Conservation (phyloP, 2,888 invertebrate species). For the Cephonodes hylas region DNA sequence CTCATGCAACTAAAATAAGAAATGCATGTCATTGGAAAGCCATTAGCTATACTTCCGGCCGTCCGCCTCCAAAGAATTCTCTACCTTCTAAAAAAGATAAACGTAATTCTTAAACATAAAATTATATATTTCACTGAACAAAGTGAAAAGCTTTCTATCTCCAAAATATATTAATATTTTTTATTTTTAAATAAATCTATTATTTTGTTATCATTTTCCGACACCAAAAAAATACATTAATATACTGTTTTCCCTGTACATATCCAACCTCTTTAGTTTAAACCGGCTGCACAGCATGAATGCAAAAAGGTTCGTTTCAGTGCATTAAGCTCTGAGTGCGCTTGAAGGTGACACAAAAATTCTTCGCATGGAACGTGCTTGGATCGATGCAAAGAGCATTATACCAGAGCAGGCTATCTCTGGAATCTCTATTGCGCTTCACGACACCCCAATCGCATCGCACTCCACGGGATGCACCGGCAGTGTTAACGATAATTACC, state of each 20-base stretch:
- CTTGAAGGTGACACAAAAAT: neutral
- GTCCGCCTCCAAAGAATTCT: neutral
- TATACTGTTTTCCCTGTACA: neutral
- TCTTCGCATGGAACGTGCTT: slow-evolving; percentile 17
- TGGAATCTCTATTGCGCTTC: neutral
- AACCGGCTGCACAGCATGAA: neutral
- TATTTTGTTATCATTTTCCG: no score
- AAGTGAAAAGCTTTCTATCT: no score
- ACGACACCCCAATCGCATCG: neutral
- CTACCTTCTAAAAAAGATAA: neutral
- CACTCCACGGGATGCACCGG: neutral
- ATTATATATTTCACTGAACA: no score
- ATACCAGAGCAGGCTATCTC: neutral
- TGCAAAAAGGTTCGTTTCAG: neutral
- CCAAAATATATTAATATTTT: no score
- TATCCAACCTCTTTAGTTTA: neutral
- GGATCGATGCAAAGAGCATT: slow-evolving; percentile 15
- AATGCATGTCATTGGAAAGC: neutral
- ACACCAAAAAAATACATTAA: no score
- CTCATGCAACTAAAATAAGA: neutral
- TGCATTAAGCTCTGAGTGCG: no score
- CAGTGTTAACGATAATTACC: neutral
- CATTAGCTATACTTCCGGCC: neutral
- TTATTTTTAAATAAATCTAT: no score
- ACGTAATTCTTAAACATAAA: no score